These are phyloP conservation scores for Leucoma salicis DNA, from an alignment of 2,888 invertebrate species.

Conservation along the genomic window DNA sequence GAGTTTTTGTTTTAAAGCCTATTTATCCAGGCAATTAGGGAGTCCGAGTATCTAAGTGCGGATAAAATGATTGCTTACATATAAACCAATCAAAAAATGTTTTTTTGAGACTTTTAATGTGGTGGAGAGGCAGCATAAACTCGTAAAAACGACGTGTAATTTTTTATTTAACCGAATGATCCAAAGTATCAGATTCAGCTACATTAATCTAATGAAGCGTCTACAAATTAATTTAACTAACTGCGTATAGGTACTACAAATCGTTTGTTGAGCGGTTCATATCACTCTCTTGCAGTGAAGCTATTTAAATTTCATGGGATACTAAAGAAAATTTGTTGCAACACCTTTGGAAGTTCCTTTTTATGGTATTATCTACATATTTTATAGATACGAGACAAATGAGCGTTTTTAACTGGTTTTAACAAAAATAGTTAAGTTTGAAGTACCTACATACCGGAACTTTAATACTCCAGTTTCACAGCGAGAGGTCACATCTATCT, in stretches of 20 bases:
- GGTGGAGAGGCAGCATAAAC: too few relatives aligned
- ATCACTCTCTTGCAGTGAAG: slow-evolving; percentile 32
- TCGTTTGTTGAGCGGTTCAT: slow-evolving; percentile 24
- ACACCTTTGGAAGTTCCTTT: slow-evolving; percentile 57
- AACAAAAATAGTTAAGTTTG: slow-evolving; percentile 17
- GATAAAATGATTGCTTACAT: too few relatives aligned
- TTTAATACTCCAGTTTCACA: neutral
- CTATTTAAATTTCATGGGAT: slow-evolving; percentile 48
- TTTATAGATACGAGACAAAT: slow-evolving; percentile 33
- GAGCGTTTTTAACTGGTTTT: slow-evolving; percentile 16
- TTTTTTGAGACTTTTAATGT: too few relatives aligned
- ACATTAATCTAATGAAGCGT: slow-evolving; percentile 31
- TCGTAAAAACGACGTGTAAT: neutral
- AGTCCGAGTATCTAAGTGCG: too few relatives aligned
- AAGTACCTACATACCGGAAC: slow-evolving; percentile 17
- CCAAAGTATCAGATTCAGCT: slow-evolving; percentile 26
- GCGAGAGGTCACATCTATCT: slow-evolving; percentile 29
- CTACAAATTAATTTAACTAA: slow-evolving; percentile 32
- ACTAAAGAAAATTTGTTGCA: slow-evolving; percentile 54
- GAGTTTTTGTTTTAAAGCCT: too few relatives aligned
- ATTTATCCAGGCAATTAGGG: too few relatives aligned
- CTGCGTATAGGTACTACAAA: slow-evolving; percentile 28
- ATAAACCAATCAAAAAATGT: too few relatives aligned
- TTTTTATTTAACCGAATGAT: slow-evolving; percentile 11
- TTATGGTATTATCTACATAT: slow-evolving; percentile 37